Conservation (phyloP, 92 coral and sea anemone genomes). For the Porites lobata region DNA sequence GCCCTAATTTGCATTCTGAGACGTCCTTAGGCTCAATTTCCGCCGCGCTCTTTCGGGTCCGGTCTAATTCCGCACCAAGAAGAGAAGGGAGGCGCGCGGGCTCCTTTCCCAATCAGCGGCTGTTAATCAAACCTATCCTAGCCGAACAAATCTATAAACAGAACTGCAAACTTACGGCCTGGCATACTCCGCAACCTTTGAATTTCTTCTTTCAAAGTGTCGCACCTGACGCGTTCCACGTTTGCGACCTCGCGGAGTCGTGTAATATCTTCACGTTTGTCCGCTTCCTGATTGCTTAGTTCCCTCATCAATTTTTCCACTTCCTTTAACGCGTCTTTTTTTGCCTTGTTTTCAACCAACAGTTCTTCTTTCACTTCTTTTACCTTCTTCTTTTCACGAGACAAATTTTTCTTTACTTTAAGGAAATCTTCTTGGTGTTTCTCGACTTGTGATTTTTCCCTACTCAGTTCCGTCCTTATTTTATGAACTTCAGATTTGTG, state of each 20-base stretch:
- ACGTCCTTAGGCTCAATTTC: too few relatives aligned
- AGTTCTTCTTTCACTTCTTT: slow-evolving; percentile 70
- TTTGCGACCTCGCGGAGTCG: slow-evolving; percentile 17
- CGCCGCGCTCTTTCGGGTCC: too few relatives aligned
- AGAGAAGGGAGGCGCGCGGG: too few relatives aligned
- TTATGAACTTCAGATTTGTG: slow-evolving; percentile 50
- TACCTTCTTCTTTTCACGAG: slow-evolving; percentile 77
- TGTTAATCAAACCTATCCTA: too few relatives aligned
- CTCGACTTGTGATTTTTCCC: slow-evolving; percentile 51
- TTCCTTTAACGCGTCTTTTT: slow-evolving; percentile 58
- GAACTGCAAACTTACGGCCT: slow-evolving; percentile 77
- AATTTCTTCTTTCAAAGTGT: slow-evolving; percentile 62
- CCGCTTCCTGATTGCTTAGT: neutral
- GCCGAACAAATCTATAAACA: neutral
- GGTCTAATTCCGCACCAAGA: too few relatives aligned
- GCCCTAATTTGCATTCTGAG: too few relatives aligned
- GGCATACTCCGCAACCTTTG: slow-evolving; percentile 68
- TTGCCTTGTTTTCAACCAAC: slow-evolving; percentile 66
- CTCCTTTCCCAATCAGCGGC: too few relatives aligned
- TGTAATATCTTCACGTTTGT: neutral
- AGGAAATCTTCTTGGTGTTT: slow-evolving; percentile 64
- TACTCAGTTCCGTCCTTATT: slow-evolving; percentile 65
- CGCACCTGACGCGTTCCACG: slow-evolving; percentile 30
- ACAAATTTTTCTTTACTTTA: slow-evolving; percentile 63
- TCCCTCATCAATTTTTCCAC: slow-evolving; percentile 46